A percentile compares a stretch with the other conserved stretches of the same genome.
These are phyloP conservation scores for Spea bombifrons DNA, from an alignment of 2,113 vertebrate genomes.

Conservation along the genomic window DNA sequence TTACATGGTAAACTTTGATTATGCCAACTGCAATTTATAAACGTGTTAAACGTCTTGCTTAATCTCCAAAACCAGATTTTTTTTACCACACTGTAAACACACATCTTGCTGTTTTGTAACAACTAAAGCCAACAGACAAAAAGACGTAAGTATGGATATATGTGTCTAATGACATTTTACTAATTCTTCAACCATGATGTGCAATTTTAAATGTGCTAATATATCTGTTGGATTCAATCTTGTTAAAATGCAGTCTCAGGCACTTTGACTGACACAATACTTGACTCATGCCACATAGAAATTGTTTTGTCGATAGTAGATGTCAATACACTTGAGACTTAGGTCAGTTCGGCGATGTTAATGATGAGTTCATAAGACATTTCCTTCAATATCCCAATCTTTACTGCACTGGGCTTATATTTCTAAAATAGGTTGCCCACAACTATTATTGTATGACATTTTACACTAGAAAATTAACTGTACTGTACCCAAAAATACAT, in stretches of 20 bases:
- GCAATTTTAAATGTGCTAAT: not conserved
- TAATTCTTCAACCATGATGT: not conserved
- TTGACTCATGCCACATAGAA: not conserved
- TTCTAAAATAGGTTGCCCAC: not conserved
- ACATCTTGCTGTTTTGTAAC: no score
- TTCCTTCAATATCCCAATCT: not conserved
- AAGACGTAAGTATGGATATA: no score
- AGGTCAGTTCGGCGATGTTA: not conserved
- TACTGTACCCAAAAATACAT: no score
- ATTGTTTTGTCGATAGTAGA: slow-evolving; percentile 16
- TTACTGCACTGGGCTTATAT: not conserved
- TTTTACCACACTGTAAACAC: no score
- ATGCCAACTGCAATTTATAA: no score
- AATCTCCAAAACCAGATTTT: no score
- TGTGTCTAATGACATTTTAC: no score
- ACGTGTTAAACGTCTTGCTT: no score
- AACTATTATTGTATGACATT: not conserved
- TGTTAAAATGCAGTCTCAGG: not conserved
- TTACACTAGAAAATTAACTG: not conserved
- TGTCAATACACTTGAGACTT: slow-evolving; percentile 5
- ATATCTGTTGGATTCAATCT: not conserved
- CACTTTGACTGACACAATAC: not conserved
- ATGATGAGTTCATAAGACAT: slow-evolving; percentile 14
- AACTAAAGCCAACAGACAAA: no score
- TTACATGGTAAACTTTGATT: no score